Evolutionary conservation across 1,140 invertebrate species (phyloP), one percentile per base, ranked within the genome.

Genomic region (Trichonephila inaurata): DNA sequence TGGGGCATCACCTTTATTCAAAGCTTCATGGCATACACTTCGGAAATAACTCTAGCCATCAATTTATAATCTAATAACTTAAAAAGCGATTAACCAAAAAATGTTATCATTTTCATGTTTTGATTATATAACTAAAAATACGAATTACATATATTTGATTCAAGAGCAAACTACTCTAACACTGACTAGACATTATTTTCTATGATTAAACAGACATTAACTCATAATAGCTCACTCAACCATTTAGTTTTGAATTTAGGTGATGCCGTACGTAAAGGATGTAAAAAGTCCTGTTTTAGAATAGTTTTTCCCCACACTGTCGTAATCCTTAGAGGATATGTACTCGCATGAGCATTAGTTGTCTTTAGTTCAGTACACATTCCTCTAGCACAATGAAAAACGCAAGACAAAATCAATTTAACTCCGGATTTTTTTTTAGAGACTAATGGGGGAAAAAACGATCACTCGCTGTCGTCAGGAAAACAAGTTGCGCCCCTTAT

Each of bases 401-500:
- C n/a, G 85, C 33, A 81, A 89, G 62, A 33, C 21, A 77, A 87
- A 87, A 72, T 40, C 61, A 86, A 40, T 86, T 44, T 19, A 93
- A 44, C 85, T 88, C 24, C 58, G 64, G 21, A 81, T 60, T 24
- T 85, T 69, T 16, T 24, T 58, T 21, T 69, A 21, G 8, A 14
- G 81, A 72, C 44, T 62, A 82, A 62, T 81, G 83, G 83, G 92
- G 91, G 64, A 66, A 77, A 92, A 93, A 93, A 93, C 69, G 64
- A 93, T 93, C 92, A 93, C 92, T 62, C 8, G 19, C 86, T 60
- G 69, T 51, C 16, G 40, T n/a, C 19, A 44, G 64, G 19, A 83
- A 62, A 87, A 86, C 83, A 87, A 44, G 21, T 86, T 60, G 24
- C n/a, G 61, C 21, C 77, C 21, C 94, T 95, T 95, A 96, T 51